A percentile compares a stretch with the other conserved stretches of the same genome.
phyloP scores from a whole-genome alignment of 92 coral and sea anemone genomes.

The Nematostella vectensis region DNA sequence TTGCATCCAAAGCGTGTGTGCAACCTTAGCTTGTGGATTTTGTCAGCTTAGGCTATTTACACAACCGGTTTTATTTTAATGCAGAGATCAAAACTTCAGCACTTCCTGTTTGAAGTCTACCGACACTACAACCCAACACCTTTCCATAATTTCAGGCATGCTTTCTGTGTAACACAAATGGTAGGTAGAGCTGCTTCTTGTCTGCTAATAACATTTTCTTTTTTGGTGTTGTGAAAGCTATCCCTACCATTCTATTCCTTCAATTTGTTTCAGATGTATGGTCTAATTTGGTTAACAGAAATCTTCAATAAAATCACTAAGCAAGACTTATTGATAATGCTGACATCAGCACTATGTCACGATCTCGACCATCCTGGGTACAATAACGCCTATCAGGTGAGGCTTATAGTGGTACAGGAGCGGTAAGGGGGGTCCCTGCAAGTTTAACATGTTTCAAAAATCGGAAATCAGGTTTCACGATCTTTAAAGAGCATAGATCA shows the following conservation, averaged over 20 bases:
- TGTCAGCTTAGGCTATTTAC: too few species aligned
- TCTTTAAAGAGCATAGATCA: too few species aligned
- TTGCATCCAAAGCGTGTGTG: too few species aligned
- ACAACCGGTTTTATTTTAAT: too few species aligned
- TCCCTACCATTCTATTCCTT: too few species aligned
- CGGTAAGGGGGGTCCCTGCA: too few species aligned
- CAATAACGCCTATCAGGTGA: conserved; percentile 82
- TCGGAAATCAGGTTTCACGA: too few species aligned
- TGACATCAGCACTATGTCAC: conserved; percentile 79
- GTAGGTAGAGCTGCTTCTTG: conserved; percentile 17
- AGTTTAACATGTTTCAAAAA: too few species aligned
- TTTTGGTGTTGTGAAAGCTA: not conserved
- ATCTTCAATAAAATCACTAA: conserved; percentile 45
- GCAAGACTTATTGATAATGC: conserved; percentile 58
- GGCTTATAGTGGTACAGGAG: too few species aligned
- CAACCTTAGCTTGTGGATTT: too few species aligned
- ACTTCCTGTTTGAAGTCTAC: conserved; percentile 68
- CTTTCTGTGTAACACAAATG: conserved; percentile 92
- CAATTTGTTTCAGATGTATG: conserved; percentile 54
- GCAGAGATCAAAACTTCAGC: conserved; percentile 70
- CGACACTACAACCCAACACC: conserved; percentile 77
- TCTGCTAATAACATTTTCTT: not conserved
- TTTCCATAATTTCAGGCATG: conserved; percentile 80
- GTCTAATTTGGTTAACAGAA: conserved; percentile 75
- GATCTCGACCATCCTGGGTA: conserved; percentile 86